Percentiles rank a stretch among this genome's conserved stretches.
phyloP scores from a whole-genome alignment of 2,113 vertebrate species.

The Lycaon pictus region DNA sequence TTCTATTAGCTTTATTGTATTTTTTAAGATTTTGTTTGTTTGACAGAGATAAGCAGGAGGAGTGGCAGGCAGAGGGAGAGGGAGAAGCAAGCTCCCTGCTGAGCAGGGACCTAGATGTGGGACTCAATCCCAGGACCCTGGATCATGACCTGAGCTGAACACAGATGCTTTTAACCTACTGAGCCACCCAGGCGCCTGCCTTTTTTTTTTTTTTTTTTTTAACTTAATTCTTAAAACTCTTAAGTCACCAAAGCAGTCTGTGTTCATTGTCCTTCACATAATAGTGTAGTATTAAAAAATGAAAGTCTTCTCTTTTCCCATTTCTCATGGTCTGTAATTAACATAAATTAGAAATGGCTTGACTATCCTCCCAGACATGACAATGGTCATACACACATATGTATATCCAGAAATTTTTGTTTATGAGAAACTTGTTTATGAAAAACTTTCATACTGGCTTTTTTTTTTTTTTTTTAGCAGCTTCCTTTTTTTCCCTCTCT shows the following conservation, averaged over 20 bases:
- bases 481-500: background rate
- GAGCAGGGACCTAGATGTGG: too few species aligned
- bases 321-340: background rate
- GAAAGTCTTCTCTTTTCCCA: background rate
- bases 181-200: too few species aligned
- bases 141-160: too few species aligned
- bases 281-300: conserved; percentile 19
- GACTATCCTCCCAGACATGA: background rate
- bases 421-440: background rate
- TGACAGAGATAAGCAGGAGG: too few species aligned
- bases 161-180: too few species aligned
- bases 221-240: conserved; percentile 30
- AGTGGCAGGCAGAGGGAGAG: too few species aligned
- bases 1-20: background rate
- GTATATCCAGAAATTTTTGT: background rate
- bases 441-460: background rate
- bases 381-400: background rate
- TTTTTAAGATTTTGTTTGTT: too few species aligned
- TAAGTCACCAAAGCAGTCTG: background rate
- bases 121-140: too few species aligned
- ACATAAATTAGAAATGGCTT: background rate
- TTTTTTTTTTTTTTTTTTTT: background rate
- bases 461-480: background rate
- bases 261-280: background rate
- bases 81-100: too few species aligned